Evolutionary conservation across 2,113 vertebrate genomes (phyloP), one percentile per base, ranked within the genome.

Genomic region (Scomber colias): DNA sequence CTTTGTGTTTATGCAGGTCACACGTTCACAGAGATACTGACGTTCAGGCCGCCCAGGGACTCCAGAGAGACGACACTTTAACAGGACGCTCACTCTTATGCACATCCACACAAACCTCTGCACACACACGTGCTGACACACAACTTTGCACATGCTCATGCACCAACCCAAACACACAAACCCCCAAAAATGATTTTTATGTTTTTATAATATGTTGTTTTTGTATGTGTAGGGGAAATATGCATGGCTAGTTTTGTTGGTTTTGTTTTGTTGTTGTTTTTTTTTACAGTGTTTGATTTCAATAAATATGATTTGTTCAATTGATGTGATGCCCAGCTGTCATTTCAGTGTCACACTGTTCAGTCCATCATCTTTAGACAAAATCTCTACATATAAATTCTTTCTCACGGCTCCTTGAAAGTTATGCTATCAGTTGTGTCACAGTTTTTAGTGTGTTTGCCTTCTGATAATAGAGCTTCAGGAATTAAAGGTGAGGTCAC

Each of bases 11-110:
- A 2, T 8, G 7, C 88, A 95, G 95, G 93, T 83, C 92, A 94
- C 87, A 95, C 95, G 0, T 94, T 95, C 86, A 95, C 92, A 51
- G 95, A 95, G 84, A 95, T 95, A 44, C 87, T 95, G 82, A 91
- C 92, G 63, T 95, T 95, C 90, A 88, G 91, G 44, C 93, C 91
- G 0, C 44, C 70, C 13, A 82, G 73, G 67, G 93, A 93, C 76
- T 90, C 92, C 16, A 94, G 81, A 75, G 93, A 95, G 81, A 95
- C 95, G 2, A 90, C 94, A 21, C 93, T 95, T 72, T 95, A 82
- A 90, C 11, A 71, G 2, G 24, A 6, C 55, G 3, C 45, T 13
- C 40, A 10, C 15, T 49, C 56, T 9, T 40, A 9, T 40, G 35
- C 71, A 31, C n/a, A 7, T 30, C 0, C 50, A 51, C 40, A 44